Base-by-base conservation (phyloP, 2,113 vertebrate genomes). In the Cynoglossus semilaevis region DNA sequence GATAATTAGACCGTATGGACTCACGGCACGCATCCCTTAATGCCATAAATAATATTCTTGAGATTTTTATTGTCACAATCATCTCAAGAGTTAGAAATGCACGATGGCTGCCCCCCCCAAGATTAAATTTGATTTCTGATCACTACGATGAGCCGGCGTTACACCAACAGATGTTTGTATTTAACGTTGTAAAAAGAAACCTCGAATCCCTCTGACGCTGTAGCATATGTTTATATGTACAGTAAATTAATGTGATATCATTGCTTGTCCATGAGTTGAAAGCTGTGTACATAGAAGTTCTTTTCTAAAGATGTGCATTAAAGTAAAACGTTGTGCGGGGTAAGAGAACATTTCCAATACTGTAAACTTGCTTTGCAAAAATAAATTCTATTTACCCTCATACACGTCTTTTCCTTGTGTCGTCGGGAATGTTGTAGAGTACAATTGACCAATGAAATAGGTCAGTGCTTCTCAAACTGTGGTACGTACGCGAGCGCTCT, bases 141-240 rank as follows among this genome's bases (percentile, higher is more conserved):
- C 22, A 29, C 22, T 45, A 45, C 19, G 12, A 41, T 55, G 50
- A 77, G 50, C 48, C 41, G 68, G 42, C 59, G 44, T 55, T 58
- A 50, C 44, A 47, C 36, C 36, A 34, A 51, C 34, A 7, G 55
- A 13, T 85, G 85, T 58, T 52, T 44, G 83, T 92, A 79, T 87
- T 86, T 90, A 90, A 91, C 90, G 86, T 88, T 87, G 87, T 90
- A 91, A 88, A 92, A 88, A 87, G 89, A 43, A 42, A 55, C 40
- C 61, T 47, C 51, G n/a, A 46, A 55, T 44, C 60, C 64, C 67
- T 18, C 83, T 67, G 63, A 58, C 67, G 62, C 68, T 88, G 83
- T 81, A 83, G 60, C 54, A 71, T 87, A 80, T 88, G 76, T 83
- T 75, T 74, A 87, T 84, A 88, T 89, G 81, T 89, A 88, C 67